Conservation (phyloP, 2,113 vertebrate genomes). For the Oncorhynchus masou region DNA sequence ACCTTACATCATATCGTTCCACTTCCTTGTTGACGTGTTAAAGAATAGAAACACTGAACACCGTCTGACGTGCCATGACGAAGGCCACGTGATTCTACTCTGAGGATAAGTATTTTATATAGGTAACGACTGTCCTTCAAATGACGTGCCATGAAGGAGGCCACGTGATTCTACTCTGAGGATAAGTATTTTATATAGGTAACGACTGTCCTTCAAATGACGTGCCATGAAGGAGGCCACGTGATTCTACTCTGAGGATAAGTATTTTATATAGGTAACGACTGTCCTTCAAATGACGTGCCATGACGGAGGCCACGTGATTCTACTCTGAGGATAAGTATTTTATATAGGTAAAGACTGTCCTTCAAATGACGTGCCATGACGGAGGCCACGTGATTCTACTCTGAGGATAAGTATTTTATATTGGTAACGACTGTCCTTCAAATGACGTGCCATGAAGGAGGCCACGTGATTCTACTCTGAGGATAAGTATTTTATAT, state of each 20-base stretch:
- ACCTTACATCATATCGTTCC: not conserved
- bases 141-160: too few species aligned
- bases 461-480: conserved; percentile 18
- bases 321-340: conserved; percentile 17
- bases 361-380: conserved; percentile 25
- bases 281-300: conserved; percentile 25
- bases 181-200: conserved; percentile 34
- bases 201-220: conserved; percentile 27
- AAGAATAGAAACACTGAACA: not conserved
- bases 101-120: not conserved
- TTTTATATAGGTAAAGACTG: conserved; percentile 32
- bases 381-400: conserved; percentile 10
- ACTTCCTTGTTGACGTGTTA: not conserved
- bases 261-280: conserved; percentile 34
- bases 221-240: not conserved
- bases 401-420: conserved; percentile 20
- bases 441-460: conserved; percentile 21
- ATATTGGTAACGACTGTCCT: conserved; percentile 27
- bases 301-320: too few species aligned
- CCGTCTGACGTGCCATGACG: conserved; percentile 3
- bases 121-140: too few species aligned
- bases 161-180: conserved; percentile 17
- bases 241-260: conserved; percentile 18
- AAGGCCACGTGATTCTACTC: conserved; percentile 18
- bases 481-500: conserved; percentile 29